Conservation (phyloP, 2,797 vertebrate species). For the Merluccius polli region DNA sequence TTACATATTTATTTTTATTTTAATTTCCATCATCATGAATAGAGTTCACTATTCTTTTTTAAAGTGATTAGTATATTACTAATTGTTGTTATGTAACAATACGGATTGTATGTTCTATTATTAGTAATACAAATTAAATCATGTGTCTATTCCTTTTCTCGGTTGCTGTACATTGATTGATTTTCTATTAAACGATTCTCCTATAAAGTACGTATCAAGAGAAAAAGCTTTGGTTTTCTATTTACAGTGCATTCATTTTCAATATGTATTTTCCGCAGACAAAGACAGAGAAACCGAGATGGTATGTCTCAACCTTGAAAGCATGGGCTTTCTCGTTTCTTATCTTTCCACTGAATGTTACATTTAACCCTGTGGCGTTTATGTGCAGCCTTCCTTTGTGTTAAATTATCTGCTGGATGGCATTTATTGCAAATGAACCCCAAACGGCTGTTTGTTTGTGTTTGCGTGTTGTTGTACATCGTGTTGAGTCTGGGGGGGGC, state of each 20-base stretch:
- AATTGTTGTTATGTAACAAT: too few relatives aligned
- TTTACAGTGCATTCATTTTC: background rate
- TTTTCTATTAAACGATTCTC: background rate
- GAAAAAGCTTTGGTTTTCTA: background rate
- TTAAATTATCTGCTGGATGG: background rate
- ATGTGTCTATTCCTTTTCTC: background rate
- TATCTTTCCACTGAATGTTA: background rate
- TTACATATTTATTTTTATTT: background rate
- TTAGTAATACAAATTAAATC: background rate
- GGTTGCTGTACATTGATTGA: background rate
- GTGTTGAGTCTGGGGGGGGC: constrained; percentile 21
- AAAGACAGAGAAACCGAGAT: background rate
- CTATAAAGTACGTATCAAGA: background rate
- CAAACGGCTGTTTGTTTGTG: constrained; percentile 11
- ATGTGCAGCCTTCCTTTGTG: background rate
- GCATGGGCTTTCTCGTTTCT: background rate
- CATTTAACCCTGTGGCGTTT: background rate
- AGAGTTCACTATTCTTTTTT: background rate
- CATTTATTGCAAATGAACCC: background rate
- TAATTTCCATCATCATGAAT: background rate
- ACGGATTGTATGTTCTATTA: background rate
- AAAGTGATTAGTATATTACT: background rate
- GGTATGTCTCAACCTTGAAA: background rate
- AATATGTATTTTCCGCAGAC: background rate
- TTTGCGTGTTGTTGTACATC: constrained; percentile 43